These are phyloP conservation scores for Dicyrtoma fusca DNA, from an alignment of 2,888 invertebrate genomes.

Conservation along the genomic window DNA sequence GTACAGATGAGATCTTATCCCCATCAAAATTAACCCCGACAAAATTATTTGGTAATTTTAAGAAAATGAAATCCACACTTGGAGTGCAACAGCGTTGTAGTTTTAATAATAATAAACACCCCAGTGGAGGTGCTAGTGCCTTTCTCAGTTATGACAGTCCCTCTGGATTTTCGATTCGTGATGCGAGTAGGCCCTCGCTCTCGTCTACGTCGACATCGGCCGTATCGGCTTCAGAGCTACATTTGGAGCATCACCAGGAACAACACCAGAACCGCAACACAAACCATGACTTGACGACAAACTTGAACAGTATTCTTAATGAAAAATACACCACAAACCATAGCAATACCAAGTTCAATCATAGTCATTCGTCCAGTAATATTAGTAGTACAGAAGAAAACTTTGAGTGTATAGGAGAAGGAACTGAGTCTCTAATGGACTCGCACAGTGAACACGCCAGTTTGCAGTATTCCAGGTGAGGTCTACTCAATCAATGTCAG, in stretches of 20 bases:
- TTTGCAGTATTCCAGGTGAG: constrained; percentile 36
- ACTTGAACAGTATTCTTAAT: constrained; percentile 6
- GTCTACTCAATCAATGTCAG: too few species aligned
- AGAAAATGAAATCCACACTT: constrained; percentile 27
- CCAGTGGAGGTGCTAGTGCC: constrained; percentile 9
- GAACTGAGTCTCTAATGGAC: constrained; percentile 64
- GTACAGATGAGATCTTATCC: too few species aligned
- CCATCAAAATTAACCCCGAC: not conserved
- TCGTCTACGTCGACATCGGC: not conserved
- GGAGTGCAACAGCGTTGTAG: not conserved
- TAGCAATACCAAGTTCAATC: constrained; percentile 14
- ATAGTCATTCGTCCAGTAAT: constrained; percentile 34
- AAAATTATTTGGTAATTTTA: constrained; percentile 14
- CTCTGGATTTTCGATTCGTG: not conserved
- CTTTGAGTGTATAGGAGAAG: constrained; percentile 78
- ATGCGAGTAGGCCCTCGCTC: not conserved
- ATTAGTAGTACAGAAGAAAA: constrained; percentile 64
- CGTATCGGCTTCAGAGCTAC: not conserved
- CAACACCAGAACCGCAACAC: not conserved
- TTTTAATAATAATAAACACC: not conserved
- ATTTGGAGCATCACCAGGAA: not conserved
- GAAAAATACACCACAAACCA: constrained; percentile 14
- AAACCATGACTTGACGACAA: too few species aligned
- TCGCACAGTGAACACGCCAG: constrained; percentile 43
- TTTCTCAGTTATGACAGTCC: not conserved